These are phyloP conservation scores for Microcebus lehilahytsara DNA, from an alignment of 2,113 vertebrate genomes.

Conservation along the genomic window DNA sequence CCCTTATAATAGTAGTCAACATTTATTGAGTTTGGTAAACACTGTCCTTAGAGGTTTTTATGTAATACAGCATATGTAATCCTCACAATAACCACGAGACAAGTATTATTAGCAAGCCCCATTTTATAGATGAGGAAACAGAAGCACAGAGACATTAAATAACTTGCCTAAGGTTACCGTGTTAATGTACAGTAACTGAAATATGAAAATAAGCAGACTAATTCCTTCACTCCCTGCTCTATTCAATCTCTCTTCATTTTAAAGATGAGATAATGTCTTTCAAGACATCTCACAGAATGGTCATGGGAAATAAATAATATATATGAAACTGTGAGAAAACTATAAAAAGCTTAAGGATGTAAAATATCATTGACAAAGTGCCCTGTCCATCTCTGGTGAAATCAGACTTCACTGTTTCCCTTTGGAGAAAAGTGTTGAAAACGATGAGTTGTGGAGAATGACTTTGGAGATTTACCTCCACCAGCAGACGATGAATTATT, in stretches of 20 bases:
- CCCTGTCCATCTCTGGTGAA: neutral
- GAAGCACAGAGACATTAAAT: neutral
- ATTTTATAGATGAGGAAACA: conserved; percentile 24
- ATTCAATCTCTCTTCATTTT: neutral
- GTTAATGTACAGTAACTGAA: neutral
- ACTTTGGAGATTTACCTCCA: neutral
- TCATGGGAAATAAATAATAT: neutral
- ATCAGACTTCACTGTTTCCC: neutral
- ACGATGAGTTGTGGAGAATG: neutral
- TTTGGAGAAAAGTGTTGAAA: neutral
- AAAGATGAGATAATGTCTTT: conserved; percentile 19
- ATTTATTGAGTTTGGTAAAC: neutral
- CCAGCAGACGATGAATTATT: conserved; percentile 48
- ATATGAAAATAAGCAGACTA: neutral
- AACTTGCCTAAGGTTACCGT: neutral
- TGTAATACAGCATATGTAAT: neutral
- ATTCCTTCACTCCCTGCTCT: neutral
- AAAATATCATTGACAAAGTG: neutral
- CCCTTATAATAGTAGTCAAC: neutral
- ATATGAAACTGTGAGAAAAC: neutral
- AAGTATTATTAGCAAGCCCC: neutral
- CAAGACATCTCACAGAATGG: neutral
- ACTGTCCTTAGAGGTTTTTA: neutral
- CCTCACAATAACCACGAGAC: neutral
- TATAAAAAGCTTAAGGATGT: neutral